These are phyloP conservation scores for Galaxea fascicularis DNA, from an alignment of 92 coral and sea anemone species.

Conservation along the genomic window DNA sequence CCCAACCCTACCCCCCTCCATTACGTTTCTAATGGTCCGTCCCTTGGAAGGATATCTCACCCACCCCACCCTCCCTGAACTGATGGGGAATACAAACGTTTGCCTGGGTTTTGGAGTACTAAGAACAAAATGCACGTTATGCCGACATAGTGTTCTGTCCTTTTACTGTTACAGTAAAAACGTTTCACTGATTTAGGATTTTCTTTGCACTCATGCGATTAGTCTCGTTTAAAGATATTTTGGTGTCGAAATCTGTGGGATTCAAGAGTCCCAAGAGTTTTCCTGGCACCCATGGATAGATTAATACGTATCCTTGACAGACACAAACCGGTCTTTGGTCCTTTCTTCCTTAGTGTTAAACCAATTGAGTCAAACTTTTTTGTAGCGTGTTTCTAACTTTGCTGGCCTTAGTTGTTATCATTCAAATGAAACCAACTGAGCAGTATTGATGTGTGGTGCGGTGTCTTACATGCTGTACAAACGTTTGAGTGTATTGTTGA, in stretches of 20 bases:
- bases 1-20: no score
- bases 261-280: background rate
- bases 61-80: no score
- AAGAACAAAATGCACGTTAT: no score
- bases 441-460: constrained; percentile 8
- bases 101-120: no score
- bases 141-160: background rate
- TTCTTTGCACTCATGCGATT: constrained; percentile 11
- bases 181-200: constrained; percentile 3
- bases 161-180: background rate
- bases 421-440: background rate
- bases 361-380: background rate
- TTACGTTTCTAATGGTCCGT: no score
- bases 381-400: background rate
- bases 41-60: no score
- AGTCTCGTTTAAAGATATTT: constrained; percentile 24
- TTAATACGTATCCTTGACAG: background rate
- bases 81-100: no score
- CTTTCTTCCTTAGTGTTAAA: background rate
- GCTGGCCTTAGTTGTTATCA: background rate
- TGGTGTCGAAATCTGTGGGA: background rate
- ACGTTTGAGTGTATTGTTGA: no score
- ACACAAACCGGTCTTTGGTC: background rate
- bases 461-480: no score
- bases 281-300: background rate